Conservation (phyloP, 2,797 vertebrate genomes). For the Cyprinella venusta region DNA sequence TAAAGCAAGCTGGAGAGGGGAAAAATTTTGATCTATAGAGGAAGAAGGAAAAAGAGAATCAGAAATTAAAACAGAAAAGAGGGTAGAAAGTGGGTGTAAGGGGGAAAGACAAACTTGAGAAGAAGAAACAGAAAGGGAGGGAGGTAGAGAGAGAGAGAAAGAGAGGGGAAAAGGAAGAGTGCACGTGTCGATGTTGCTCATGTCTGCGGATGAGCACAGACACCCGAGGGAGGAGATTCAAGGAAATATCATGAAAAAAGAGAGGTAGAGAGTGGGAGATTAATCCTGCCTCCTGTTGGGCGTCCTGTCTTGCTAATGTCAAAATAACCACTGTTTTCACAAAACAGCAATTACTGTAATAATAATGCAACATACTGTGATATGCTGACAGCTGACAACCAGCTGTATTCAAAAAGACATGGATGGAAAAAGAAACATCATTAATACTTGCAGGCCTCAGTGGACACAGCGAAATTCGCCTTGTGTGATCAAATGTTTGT, state of each 20-base stretch:
- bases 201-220: constrained; percentile 36
- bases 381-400: constrained; percentile 1
- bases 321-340: constrained; percentile 3
- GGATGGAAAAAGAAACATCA: neutral
- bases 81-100: neutral
- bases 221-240: constrained; percentile 53
- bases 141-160: neutral
- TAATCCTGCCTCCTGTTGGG: neutral
- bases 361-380: neutral
- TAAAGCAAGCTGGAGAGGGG: neutral
- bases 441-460: neutral
- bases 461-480: neutral
- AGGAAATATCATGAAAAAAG: constrained; percentile 49
- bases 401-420: constrained; percentile 4
- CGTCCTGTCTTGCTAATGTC: neutral
- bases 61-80: constrained; percentile 25
- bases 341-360: constrained; percentile 32
- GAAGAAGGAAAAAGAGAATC: constrained; percentile 25
- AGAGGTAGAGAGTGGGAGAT: neutral
- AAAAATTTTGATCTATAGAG: neutral
- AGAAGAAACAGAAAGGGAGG: neutral
- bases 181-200: constrained; percentile 44
- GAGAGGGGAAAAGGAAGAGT: neutral
- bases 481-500: neutral
- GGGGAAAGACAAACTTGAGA: constrained; percentile 1